phyloP scores from a whole-genome alignment of 2,113 vertebrate species.

The Cyphomyrus discorhynchus region DNA sequence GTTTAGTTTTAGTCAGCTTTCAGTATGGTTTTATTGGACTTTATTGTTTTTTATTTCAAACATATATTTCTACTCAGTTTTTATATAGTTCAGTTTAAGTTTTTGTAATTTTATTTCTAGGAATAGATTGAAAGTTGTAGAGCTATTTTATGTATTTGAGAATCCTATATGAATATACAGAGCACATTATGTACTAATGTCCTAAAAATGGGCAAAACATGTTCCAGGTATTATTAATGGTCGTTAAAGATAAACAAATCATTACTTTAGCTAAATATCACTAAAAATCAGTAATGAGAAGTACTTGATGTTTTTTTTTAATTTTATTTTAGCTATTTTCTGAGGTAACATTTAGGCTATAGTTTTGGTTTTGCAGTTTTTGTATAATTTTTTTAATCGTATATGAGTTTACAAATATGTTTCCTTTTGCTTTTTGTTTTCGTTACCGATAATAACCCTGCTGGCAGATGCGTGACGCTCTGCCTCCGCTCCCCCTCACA shows the following conservation, averaged over 20 bases:
- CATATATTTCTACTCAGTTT: neutral
- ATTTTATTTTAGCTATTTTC: neutral
- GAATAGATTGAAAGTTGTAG: neutral
- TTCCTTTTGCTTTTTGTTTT: neutral
- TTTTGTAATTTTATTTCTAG: neutral
- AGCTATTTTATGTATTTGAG: neutral
- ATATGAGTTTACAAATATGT: neutral
- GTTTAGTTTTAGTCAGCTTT: neutral
- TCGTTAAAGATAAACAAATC: neutral
- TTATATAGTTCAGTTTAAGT: neutral
- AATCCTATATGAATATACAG: neutral
- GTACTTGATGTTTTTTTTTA: neutral
- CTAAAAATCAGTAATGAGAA: neutral
- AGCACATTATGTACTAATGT: neutral
- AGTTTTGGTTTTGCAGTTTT: neutral
- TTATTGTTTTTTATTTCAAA: neutral
- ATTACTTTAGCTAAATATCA: neutral
- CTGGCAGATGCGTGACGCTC: neutral
- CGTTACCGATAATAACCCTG: neutral
- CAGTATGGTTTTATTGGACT: neutral
- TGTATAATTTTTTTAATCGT: neutral
- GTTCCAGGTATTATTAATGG: neutral
- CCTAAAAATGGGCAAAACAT: neutral
- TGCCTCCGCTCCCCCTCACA: constrained; percentile 35
- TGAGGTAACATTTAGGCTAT: neutral